Evolutionary conservation across 2,113 vertebrate species (phyloP).

Genomic region (Eolophus roseicapilla): DNA sequence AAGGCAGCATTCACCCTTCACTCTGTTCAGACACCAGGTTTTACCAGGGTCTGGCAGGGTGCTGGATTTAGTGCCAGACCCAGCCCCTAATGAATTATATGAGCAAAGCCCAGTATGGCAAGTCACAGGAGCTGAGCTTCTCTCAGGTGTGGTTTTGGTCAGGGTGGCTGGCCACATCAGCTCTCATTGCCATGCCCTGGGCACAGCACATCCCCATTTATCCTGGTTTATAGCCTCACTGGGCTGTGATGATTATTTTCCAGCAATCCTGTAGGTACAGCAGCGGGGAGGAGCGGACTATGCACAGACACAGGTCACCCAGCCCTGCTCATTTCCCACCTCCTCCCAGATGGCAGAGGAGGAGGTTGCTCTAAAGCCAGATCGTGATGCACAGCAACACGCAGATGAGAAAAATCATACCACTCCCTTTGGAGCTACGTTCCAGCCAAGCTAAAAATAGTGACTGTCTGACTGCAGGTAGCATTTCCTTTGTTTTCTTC

Average conservation of each 20-base stretch:
- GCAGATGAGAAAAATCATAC: background rate
- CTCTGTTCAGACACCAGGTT: background rate
- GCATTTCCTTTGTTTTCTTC: background rate
- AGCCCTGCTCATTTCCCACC: background rate
- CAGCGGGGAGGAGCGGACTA: background rate
- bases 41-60: background rate
- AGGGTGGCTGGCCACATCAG: background rate
- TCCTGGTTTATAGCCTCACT: background rate
- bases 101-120: background rate
- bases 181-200: background rate
- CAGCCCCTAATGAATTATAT: fast-evolving
- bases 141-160: background rate
- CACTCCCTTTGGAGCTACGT: background rate
- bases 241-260: background rate
- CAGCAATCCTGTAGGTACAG: background rate
- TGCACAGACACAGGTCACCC: background rate
- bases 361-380: background rate
- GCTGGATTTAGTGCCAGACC: background rate
- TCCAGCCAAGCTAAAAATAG: background rate
- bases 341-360: background rate
- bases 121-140: background rate
- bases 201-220: background rate
- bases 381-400: background rate
- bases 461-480: background rate
- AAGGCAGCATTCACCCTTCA: background rate